Evolutionary conservation across 2,888 invertebrate species (phyloP).

Genomic region (Dasysyrphus tricinctus): DNA sequence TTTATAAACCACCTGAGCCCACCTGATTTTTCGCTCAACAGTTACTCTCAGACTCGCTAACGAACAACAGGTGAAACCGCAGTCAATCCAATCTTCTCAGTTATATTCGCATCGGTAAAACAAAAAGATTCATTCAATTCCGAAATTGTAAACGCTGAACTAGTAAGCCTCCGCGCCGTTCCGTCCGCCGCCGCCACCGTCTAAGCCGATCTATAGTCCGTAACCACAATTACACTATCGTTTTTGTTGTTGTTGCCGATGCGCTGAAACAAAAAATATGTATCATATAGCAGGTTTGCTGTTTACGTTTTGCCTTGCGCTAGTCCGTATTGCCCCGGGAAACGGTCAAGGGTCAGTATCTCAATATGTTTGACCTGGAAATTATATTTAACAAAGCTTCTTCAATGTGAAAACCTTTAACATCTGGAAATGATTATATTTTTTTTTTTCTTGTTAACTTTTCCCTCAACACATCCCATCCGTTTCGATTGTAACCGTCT

Average conservation of each 20-base stretch:
- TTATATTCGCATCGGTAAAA: conserved; percentile 26
- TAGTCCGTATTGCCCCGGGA: conserved; percentile 48
- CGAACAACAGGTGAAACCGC: conserved; percentile 71
- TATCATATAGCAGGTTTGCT: conserved; percentile 65
- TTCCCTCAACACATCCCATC: background rate
- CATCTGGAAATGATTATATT: conserved; percentile 15
- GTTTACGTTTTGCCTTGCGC: conserved; percentile 63
- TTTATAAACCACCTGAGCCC: conserved; percentile 56
- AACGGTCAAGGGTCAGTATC: conserved; percentile 72
- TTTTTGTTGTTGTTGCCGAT: conserved; percentile 40
- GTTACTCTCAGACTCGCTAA: conserved; percentile 66
- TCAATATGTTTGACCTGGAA: conserved; percentile 56
- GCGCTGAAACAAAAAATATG: conserved; percentile 42
- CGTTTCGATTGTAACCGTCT: background rate
- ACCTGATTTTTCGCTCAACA: conserved; percentile 52
- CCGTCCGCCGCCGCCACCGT: background rate
- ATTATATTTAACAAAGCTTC: conserved; percentile 28
- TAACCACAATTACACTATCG: conserved; percentile 43
- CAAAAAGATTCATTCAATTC: conserved; percentile 45
- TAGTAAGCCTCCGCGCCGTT: too few species aligned
- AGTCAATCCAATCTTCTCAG: conserved; percentile 45
- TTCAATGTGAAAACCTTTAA: conserved; percentile 45
- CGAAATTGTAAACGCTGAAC: conserved; percentile 21
- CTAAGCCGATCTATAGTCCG: background rate
- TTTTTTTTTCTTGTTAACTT: conserved; percentile 9